These are phyloP conservation scores for Calonectris borealis DNA, from an alignment of 2,113 vertebrate genomes.

Conservation along the genomic window DNA sequence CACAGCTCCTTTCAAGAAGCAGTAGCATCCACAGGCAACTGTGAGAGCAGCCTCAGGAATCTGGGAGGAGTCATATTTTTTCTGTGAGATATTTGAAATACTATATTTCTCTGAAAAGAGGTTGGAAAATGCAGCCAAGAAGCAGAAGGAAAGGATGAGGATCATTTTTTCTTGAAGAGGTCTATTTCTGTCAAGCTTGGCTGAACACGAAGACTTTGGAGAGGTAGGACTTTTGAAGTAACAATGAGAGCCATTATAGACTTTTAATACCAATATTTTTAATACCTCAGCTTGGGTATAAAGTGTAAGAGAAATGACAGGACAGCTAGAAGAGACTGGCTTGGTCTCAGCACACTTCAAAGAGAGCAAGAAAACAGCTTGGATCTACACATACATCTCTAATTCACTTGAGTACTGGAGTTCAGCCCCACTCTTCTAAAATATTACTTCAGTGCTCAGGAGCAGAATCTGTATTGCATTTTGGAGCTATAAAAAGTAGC, in stretches of 20 bases:
- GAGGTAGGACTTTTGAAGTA: neutral
- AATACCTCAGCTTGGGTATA: neutral
- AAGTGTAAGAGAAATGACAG: conserved; percentile 4
- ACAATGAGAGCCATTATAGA: neutral
- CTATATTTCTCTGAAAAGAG: neutral
- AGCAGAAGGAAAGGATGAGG: neutral
- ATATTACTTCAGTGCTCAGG: neutral
- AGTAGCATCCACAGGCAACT: neutral
- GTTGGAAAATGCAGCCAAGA: conserved; percentile 31
- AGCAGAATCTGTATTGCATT: conserved; percentile 5
- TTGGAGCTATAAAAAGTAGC: neutral
- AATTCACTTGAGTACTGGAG: neutral
- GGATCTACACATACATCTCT: neutral
- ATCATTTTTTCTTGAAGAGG: neutral
- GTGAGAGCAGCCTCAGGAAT: neutral
- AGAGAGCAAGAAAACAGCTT: neutral
- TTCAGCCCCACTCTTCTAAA: neutral
- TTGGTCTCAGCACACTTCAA: conserved; percentile 5
- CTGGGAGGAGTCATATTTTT: neutral
- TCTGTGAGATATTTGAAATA: conserved; percentile 14
- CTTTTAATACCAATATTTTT: conserved; percentile 26
- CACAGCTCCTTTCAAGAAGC: neutral
- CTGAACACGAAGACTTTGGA: neutral
- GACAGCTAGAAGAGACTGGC: neutral
- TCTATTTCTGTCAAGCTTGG: conserved; percentile 6